phyloP scores from a whole-genome alignment of 2,888 invertebrate species.

The Cremastobaeus sp. region DNA sequence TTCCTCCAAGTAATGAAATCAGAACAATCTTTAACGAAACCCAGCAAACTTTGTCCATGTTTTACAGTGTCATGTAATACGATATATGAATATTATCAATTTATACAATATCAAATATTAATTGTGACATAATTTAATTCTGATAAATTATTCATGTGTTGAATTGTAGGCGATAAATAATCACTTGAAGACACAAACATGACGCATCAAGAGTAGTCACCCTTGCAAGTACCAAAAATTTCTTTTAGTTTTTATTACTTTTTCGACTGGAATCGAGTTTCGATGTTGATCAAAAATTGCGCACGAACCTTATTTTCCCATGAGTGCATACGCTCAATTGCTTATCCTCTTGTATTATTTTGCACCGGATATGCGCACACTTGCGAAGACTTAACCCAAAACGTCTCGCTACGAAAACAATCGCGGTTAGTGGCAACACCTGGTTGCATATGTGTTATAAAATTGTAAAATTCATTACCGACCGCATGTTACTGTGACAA shows the following conservation, averaged over 20 bases:
- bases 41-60: too few relatives aligned
- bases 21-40: too few relatives aligned
- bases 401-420: slow-evolving; percentile 4
- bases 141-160: too few relatives aligned
- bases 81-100: too few relatives aligned
- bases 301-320: slow-evolving; percentile 16
- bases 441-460: slow-evolving; percentile 22
- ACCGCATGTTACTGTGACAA: slow-evolving; percentile 1
- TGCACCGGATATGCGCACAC: slow-evolving; percentile 36
- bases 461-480: slow-evolving; percentile 35
- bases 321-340: slow-evolving; percentile 20
- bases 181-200: slow-evolving; percentile 50
- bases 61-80: too few relatives aligned
- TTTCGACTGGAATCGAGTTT: slow-evolving; percentile 28
- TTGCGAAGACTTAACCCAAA: slow-evolving; percentile 22
- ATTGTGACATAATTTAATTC: too few relatives aligned
- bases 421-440: slow-evolving; percentile 15
- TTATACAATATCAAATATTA: too few relatives aligned
- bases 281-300: slow-evolving; percentile 25
- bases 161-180: too few relatives aligned
- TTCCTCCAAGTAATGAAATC: too few relatives aligned
- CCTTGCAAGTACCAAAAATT: slow-evolving; percentile 64
- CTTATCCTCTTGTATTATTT: slow-evolving; percentile 17
- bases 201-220: slow-evolving; percentile 37
- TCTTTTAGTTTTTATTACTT: slow-evolving; percentile 23